These are phyloP conservation scores for Apolygus lucorum DNA, from an alignment of 1,140 invertebrate genomes.

Conservation along the genomic window DNA sequence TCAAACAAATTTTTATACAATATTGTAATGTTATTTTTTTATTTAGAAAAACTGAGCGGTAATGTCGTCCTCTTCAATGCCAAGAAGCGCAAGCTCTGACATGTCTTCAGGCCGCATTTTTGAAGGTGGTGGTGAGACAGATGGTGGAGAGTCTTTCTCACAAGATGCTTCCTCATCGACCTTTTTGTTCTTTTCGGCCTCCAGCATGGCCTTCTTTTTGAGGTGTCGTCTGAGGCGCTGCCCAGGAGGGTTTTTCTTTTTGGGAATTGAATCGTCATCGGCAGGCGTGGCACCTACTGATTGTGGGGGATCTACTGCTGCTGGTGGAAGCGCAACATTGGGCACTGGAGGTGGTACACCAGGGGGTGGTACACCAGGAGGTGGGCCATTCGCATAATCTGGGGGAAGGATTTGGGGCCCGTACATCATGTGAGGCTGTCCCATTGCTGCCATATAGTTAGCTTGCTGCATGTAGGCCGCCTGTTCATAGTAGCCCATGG, in stretches of 20 bases:
- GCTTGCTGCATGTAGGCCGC: conserved; percentile 8
- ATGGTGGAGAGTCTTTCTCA: not conserved
- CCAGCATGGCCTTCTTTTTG: conserved; percentile 26
- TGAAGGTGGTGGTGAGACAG: conserved; percentile 32
- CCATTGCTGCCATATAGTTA: not conserved
- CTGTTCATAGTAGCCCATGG: not conserved
- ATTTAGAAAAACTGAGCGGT: conserved; percentile 44
- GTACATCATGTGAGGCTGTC: not conserved
- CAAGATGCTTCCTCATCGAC: not conserved
- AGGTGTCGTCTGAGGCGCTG: conserved; percentile 32
- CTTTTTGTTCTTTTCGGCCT: conserved; percentile 26
- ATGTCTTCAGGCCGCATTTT: conserved; percentile 41
- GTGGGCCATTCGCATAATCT: not conserved
- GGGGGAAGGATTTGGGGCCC: not conserved
- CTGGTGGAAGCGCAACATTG: not conserved
- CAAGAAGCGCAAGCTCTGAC: conserved; percentile 58
- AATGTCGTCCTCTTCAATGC: conserved; percentile 57
- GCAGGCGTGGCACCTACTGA: not conserved
- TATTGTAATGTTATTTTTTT: no score
- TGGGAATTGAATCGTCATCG: not conserved
- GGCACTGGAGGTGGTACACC: not conserved
- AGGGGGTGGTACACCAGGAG: not conserved
- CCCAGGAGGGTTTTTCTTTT: conserved; percentile 33
- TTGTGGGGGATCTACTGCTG: not conserved
- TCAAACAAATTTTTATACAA: no score